Percentiles rank a stretch among this genome's conserved stretches.
These are phyloP conservation scores for Ophiodon elongatus DNA, from an alignment of 2,113 vertebrate species.

Conservation along the genomic window DNA sequence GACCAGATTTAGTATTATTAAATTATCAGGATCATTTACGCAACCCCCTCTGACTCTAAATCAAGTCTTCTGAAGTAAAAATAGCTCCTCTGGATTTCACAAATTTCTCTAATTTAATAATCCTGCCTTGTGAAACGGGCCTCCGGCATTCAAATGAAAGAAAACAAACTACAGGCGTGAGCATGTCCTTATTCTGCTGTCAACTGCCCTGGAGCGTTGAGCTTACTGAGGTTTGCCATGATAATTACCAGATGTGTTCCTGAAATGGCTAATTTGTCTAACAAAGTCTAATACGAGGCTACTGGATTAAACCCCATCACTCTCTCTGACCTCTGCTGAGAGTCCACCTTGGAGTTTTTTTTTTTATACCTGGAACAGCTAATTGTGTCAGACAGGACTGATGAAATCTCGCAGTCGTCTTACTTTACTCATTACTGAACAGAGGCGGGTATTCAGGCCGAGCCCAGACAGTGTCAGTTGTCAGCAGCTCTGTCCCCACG, in stretches of 20 bases:
- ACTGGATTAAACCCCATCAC: conserved; percentile 33
- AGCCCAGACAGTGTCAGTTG: conserved; percentile 54
- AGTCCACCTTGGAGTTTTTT: conserved; percentile 4
- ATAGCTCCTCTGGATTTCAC: conserved; percentile 26
- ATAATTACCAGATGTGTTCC: conserved; percentile 60
- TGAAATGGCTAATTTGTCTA: conserved; percentile 57
- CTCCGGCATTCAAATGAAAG: conserved; percentile 51
- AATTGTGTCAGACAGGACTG: conserved; percentile 51
- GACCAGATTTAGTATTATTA: conserved; percentile 26
- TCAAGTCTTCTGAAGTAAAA: conserved; percentile 37
- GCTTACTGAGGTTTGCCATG: conserved; percentile 44
- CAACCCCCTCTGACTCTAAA: conserved; percentile 13
- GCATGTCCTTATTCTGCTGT: conserved; percentile 44
- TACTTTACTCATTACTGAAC: conserved; percentile 56
- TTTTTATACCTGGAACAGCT: conserved; percentile 52
- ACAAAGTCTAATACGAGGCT: conserved; percentile 27
- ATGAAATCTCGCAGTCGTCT: conserved; percentile 46
- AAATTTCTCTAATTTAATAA: conserved; percentile 57
- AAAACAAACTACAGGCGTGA: conserved; percentile 36
- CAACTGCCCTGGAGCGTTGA: conserved; percentile 31
- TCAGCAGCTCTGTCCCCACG: conserved; percentile 37
- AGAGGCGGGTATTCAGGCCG: conserved; percentile 45
- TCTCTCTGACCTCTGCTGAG: conserved; percentile 13
- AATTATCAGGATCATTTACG: conserved; percentile 37
- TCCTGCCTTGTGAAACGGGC: conserved; percentile 31